Evolutionary conservation across 2,888 invertebrate species (phyloP), one percentile per base, ranked within the genome.

Genomic region (Hetaerina titia): DNA sequence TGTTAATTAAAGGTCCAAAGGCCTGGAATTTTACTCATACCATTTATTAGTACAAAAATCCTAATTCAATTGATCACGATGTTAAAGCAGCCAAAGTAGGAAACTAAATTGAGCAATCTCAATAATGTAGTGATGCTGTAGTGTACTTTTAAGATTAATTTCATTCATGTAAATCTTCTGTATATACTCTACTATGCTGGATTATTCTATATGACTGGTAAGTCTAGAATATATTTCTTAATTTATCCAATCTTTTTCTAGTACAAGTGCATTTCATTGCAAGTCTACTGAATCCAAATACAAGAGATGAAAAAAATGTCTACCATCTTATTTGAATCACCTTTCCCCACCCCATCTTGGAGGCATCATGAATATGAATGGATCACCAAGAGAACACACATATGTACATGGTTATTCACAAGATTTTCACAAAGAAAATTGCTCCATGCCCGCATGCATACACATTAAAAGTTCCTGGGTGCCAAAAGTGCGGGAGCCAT

Each of bases 171-270:
- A 92, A 60, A 92, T 92, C 56, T 74, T 56, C 56, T 92, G 92
- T 92, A 92, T 69, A 92, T 92, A 92, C n/a, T 22, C 56, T 89
- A 31, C 56, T 57, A 22, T 89, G 92, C 92, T 92, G 56, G 69
- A 74, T 92, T 56, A 74, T 92, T 74, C 74, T 25, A 56, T 74
- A 74, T 92, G 69, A 74, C 92, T 92, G 69, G 56, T 22, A 63
- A 57, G 56, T 92, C 92, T 69, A 92, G 64, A 69, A 92, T 56
- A 56, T 92, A 92, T 92, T 92, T 56, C 92, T 74, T 92, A 92
- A 92, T 92, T 92, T 92, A 92, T 92, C 92, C 92, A 92, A 92
- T 2, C n/a, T 92, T 69, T 92, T 74, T 13, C 69, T 69, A 74
- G 69, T 92, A 74, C 64, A 69, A 45, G 19, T 92, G 69, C 89